A percentile compares a stretch with the other conserved stretches of the same genome.
Evolutionary conservation across 2,888 invertebrate species (phyloP).

Genomic region (Leptinotarsa tumamoca): DNA sequence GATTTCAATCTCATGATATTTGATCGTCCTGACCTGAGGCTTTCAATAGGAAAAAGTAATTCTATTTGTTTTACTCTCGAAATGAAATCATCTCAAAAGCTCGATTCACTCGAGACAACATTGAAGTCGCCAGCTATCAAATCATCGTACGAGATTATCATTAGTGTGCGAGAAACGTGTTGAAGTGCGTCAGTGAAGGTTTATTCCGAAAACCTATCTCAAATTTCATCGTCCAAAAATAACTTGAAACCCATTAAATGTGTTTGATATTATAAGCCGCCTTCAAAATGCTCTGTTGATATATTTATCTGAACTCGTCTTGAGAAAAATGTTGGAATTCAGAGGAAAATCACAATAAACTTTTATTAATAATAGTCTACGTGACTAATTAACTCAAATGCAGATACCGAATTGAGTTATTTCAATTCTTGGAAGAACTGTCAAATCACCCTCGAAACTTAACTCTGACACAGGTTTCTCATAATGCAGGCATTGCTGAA

Average conservation of each 20-base stretch:
- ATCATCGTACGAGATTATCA: constrained; percentile 18
- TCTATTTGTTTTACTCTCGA: constrained; percentile 5
- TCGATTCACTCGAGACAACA: constrained; percentile 10
- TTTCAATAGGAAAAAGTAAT: constrained; percentile 3
- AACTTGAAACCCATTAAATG: constrained; percentile 30
- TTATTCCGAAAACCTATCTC: constrained; percentile 14
- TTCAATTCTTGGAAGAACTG: no score
- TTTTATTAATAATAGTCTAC: no score
- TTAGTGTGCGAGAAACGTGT: constrained; percentile 21
- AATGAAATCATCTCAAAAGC: neutral
- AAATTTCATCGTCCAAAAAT: constrained; percentile 30
- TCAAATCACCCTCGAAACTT: no score
- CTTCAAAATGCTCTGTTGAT: constrained; percentile 25
- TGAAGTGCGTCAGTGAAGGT: constrained; percentile 21
- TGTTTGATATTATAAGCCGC: constrained; percentile 26
- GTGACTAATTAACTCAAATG: no score
- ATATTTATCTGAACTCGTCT: constrained; percentile 22
- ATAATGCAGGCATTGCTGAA: no score
- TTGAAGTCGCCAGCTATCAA: neutral
- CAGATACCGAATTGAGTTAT: no score
- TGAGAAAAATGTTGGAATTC: neutral
- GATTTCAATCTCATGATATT: neutral
- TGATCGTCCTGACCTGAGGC: neutral
- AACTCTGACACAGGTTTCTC: no score
- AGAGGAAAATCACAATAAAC: neutral